Evolutionary conservation across 2,113 vertebrate genomes (phyloP), one percentile per base, ranked within the genome.

Genomic region (Pomatorhinus ruficollis): DNA sequence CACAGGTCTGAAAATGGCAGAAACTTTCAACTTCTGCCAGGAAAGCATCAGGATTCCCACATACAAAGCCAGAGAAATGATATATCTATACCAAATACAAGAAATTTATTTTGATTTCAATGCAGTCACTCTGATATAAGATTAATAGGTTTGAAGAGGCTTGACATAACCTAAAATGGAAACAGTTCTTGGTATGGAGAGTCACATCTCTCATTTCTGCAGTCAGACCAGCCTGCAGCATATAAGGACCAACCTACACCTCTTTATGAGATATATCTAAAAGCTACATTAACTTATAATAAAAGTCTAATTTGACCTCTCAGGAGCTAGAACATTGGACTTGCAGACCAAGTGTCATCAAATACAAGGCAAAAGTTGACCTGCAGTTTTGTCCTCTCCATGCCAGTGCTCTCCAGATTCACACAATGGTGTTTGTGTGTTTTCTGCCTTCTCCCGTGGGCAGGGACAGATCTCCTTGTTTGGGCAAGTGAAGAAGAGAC

Each of bases 21-120:
- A 87, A 95, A 95, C 90, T 92, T 96, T 86, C 68, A 95, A 81
- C 76, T 88, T 92, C 85, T 96, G 93, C 92, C 95, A 96, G 93
- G 84, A 91, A 93, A 88, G 77, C 66, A 86, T 91, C 87, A 84
- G 77, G 25, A 54, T 33, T 95, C 53, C 63, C 40, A 88, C 24
- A 80, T 44, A 40, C 25, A 89, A 77, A 85, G 80, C 54, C 87
- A 91, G 63, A 69, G 20, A 93, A 87, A 85, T 83, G 1, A 78
- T 79, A 11, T 60, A 61, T 75, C 64, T 75, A 83, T 39, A 90
- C n/a, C 39, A 84, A 75, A 92, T 59, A 88, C 30, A 70, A 61
- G 23, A 86, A 83, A 39, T 50, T 23, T 10, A 56, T 83, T 90
- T 89, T 83, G 15, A 77, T 92, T 94, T 94, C 83, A 93, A 31